Evolutionary conservation across 2,113 vertebrate species (phyloP).

Genomic region (Oncorhynchus tshawytscha): DNA sequence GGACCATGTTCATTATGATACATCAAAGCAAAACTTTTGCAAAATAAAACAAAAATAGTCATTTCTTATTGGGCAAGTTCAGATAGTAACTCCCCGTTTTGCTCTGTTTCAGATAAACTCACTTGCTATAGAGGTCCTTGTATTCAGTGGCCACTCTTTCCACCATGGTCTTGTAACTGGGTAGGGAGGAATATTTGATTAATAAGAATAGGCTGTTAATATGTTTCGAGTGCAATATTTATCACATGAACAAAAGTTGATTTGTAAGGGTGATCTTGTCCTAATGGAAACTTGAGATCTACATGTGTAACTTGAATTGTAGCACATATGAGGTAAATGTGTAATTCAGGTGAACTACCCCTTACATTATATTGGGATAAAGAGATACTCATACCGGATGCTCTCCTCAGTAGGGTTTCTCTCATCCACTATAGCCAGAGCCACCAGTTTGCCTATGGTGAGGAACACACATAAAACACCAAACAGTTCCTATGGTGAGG

Average conservation of each 20-base stretch:
- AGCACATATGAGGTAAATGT: not conserved
- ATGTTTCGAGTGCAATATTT: not conserved
- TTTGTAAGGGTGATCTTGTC: not conserved
- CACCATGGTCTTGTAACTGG: constrained; percentile 83
- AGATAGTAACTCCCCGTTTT: not conserved
- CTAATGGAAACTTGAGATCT: not conserved
- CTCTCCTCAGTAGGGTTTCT: constrained; percentile 78
- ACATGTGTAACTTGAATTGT: not conserved
- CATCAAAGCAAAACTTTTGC: not conserved
- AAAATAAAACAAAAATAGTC: not conserved
- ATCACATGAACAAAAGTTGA: not conserved
- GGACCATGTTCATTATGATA: not conserved
- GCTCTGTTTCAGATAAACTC: constrained; percentile 7
- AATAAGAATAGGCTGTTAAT: not conserved
- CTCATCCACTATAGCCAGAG: constrained; percentile 85
- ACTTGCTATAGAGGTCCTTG: constrained; percentile 85
- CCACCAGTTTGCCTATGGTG: constrained; percentile 84
- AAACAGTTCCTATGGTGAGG: no score
- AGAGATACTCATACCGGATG: constrained; percentile 71
- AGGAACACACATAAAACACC: not conserved
- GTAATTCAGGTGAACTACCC: not conserved
- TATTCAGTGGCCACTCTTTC: constrained; percentile 84
- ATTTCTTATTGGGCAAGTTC: not conserved
- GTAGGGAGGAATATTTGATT: constrained; percentile 7
- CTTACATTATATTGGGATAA: not conserved